phyloP scores from a whole-genome alignment of 1,140 invertebrate species.

The Teleopsis dalmanni region DNA sequence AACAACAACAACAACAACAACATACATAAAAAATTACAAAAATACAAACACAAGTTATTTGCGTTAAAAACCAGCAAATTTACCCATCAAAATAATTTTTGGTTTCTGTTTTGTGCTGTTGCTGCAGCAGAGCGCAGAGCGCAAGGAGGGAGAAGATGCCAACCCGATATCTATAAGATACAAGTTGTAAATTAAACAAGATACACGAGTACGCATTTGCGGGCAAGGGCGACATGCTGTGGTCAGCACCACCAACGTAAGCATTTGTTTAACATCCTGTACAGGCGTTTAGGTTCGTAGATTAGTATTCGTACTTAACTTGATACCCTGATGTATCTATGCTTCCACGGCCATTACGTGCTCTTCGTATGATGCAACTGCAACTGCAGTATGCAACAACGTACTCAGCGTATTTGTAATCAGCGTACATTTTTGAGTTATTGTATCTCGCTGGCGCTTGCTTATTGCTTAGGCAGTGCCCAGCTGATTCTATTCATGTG shows the following conservation, averaged over 20 bases:
- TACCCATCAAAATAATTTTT: too few relatives aligned
- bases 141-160: too few relatives aligned
- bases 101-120: too few relatives aligned
- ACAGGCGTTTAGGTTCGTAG: neutral
- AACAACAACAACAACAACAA: neutral
- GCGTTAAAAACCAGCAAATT: too few relatives aligned
- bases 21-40: neutral
- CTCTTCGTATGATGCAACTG: too few relatives aligned
- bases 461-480: too few relatives aligned
- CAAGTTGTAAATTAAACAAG: conserved; percentile 4
- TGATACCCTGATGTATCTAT: neutral
- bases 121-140: too few relatives aligned
- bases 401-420: neutral
- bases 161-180: conserved; percentile 3
- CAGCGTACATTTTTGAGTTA: too few relatives aligned
- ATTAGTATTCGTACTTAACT: neutral
- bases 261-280: neutral
- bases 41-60: too few relatives aligned
- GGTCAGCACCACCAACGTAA: neutral
- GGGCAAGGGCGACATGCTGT: neutral
- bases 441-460: too few relatives aligned
- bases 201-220: neutral
- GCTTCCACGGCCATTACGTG: neutral
- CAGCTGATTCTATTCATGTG: too few relatives aligned
- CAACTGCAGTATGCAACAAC: neutral